These are phyloP conservation scores for Brienomyrus brachyistius DNA, from an alignment of 2,113 vertebrate genomes.

Conservation along the genomic window DNA sequence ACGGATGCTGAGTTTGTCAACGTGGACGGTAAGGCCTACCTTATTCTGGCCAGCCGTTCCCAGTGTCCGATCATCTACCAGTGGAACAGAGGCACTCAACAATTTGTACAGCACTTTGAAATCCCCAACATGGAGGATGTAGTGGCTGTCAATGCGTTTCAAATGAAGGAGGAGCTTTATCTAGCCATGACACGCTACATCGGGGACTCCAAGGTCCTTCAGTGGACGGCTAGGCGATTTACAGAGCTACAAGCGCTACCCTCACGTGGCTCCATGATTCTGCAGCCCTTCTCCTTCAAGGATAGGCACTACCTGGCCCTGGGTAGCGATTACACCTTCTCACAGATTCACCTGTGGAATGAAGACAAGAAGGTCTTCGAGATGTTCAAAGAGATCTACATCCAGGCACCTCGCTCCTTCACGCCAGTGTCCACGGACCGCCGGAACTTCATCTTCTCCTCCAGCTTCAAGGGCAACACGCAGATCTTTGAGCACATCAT, in stretches of 20 bases:
- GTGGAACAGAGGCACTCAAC: constrained; percentile 86
- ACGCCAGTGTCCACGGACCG: constrained; percentile 77
- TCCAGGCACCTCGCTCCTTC: constrained; percentile 90
- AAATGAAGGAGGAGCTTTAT: constrained; percentile 69
- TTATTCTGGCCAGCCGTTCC: constrained; percentile 88
- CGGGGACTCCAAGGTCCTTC: constrained; percentile 88
- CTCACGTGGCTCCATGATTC: constrained; percentile 85
- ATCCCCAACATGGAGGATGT: constrained; percentile 87
- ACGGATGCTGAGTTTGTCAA: constrained; percentile 84
- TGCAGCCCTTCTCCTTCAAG: constrained; percentile 86
- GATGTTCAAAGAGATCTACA: constrained; percentile 91
- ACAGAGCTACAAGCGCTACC: constrained; percentile 85
- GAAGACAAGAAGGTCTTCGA: constrained; percentile 72
- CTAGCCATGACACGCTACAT: constrained; percentile 89
- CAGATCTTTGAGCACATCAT: constrained; percentile 89
- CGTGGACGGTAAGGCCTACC: constrained; percentile 77
- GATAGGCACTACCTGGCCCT: constrained; percentile 83
- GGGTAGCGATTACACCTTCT: constrained; percentile 95
- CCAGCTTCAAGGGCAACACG: constrained; percentile 94
- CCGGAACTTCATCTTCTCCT: constrained; percentile 89
- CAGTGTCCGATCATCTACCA: constrained; percentile 86
- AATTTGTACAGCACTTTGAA: constrained; percentile 77
- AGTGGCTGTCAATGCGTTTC: constrained; percentile 84
- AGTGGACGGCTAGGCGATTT: constrained; percentile 84
- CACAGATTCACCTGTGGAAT: constrained; percentile 93